These are phyloP conservation scores for Zoanthus solanderi DNA, from an alignment of 92 coral and sea anemone genomes.

Conservation along the genomic window DNA sequence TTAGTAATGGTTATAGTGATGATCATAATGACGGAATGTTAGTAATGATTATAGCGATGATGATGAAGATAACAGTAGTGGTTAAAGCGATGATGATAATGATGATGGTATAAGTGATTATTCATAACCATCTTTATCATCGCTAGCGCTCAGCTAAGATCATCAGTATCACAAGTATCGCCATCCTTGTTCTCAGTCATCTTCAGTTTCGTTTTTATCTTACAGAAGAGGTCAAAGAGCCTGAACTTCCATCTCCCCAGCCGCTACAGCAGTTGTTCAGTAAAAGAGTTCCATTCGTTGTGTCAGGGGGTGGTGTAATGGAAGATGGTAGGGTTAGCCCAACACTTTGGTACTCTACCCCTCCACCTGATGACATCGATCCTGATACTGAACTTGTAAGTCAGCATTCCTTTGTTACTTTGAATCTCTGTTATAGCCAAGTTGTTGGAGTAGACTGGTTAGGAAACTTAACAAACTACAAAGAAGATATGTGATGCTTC, in stretches of 20 bases:
- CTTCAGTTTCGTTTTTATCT: background rate
- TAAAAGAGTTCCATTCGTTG: conserved; percentile 81
- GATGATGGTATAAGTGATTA: no score
- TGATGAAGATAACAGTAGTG: no score
- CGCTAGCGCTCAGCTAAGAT: background rate
- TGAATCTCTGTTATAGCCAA: background rate
- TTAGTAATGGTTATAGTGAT: no score
- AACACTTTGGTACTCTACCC: conserved; percentile 97
- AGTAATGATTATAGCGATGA: no score
- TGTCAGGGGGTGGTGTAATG: conserved; percentile 76
- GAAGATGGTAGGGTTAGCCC: conserved; percentile 96
- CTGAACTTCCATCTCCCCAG: conserved; percentile 89
- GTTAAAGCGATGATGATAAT: no score
- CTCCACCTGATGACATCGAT: conserved; percentile 98
- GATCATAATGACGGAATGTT: no score
- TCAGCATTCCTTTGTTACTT: background rate
- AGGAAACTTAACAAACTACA: no score
- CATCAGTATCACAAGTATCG: background rate
- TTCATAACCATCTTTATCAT: no score
- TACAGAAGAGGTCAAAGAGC: conserved; percentile 87
- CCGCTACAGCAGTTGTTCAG: conserved; percentile 91
- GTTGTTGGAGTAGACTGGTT: no score
- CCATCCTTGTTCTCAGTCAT: background rate
- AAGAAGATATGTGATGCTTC: no score
- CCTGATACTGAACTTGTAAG: conserved; percentile 94